Conservation (phyloP, 2,888 invertebrate species). For the Heteromyza rotundicornis region DNA sequence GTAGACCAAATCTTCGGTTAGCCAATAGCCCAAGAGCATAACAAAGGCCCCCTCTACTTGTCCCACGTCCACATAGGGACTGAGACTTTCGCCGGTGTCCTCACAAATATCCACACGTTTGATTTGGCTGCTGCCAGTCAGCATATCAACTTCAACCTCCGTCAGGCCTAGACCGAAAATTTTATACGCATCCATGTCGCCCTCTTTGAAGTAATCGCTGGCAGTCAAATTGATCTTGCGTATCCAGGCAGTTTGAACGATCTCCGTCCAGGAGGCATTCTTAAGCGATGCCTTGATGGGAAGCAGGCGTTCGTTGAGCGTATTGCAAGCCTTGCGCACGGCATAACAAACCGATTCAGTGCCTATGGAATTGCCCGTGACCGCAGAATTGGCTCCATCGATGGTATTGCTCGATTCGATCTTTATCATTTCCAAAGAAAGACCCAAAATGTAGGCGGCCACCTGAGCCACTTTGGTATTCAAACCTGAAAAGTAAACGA, state of each 20-base stretch:
- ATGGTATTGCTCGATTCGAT: conserved; percentile 72
- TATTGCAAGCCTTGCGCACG: conserved; percentile 69
- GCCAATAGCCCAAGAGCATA: conserved; percentile 78
- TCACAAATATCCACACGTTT: conserved; percentile 73
- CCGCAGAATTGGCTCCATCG: conserved; percentile 69
- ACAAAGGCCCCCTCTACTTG: conserved; percentile 80
- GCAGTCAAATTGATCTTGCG: conserved; percentile 68
- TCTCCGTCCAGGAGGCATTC: conserved; percentile 64
- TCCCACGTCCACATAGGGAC: conserved; percentile 73
- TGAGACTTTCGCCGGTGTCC: conserved; percentile 74
- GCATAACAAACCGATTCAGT: conserved; percentile 71
- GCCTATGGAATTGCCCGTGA: conserved; percentile 73
- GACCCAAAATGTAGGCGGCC: conserved; percentile 72
- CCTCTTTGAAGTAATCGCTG: conserved; percentile 65
- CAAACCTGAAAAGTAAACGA: conserved; percentile 30
- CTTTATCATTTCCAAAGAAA: conserved; percentile 70
- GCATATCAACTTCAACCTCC: conserved; percentile 78
- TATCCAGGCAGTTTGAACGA: conserved; percentile 65
- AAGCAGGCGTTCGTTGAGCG: conserved; percentile 67
- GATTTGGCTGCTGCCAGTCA: conserved; percentile 76
- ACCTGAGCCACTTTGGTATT: conserved; percentile 76
- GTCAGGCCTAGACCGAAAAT: conserved; percentile 70
- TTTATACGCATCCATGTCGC: conserved; percentile 66
- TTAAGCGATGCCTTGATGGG: conserved; percentile 58
- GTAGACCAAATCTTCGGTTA: conserved; percentile 72